phyloP scores from a whole-genome alignment of 2,797 vertebrate genomes.

The Hipposideros larvatus region DNA sequence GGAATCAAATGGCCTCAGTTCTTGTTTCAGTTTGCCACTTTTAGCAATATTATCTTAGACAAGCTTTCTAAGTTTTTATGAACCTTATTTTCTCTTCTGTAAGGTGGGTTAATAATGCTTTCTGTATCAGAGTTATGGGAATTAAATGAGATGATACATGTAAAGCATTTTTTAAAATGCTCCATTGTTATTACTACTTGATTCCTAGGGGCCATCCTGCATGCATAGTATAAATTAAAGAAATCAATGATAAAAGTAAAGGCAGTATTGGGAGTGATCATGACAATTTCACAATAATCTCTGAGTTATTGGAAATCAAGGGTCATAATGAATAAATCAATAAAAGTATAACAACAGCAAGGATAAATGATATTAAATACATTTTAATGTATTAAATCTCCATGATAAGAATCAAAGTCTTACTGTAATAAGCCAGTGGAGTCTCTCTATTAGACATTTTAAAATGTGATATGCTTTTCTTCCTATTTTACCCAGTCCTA shows the following conservation, averaged over 20 bases:
- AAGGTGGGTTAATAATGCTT: neutral
- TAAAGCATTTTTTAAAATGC: neutral
- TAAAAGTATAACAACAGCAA: conserved; percentile 27
- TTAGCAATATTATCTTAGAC: conserved; percentile 60
- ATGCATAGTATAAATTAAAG: neutral
- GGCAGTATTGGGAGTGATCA: neutral
- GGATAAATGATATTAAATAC: neutral
- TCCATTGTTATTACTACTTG: neutral
- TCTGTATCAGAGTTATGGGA: neutral
- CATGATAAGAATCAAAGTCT: conserved; percentile 13
- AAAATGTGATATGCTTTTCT: neutral
- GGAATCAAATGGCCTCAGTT: conserved; percentile 44
- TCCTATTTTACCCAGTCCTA: neutral
- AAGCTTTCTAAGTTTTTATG: conserved; percentile 53
- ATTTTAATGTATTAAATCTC: neutral
- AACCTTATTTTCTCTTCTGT: neutral
- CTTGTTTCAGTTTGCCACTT: conserved; percentile 26
- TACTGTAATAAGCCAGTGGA: neutral
- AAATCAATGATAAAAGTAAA: neutral
- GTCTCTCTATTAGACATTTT: neutral
- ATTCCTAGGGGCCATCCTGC: neutral
- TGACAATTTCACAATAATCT: neutral
- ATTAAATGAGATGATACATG: neutral
- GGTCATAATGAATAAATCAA: neutral
- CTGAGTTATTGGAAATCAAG: neutral